These are phyloP conservation scores for Seriola dumerili DNA, from an alignment of 2,113 vertebrate genomes.

Conservation along the genomic window DNA sequence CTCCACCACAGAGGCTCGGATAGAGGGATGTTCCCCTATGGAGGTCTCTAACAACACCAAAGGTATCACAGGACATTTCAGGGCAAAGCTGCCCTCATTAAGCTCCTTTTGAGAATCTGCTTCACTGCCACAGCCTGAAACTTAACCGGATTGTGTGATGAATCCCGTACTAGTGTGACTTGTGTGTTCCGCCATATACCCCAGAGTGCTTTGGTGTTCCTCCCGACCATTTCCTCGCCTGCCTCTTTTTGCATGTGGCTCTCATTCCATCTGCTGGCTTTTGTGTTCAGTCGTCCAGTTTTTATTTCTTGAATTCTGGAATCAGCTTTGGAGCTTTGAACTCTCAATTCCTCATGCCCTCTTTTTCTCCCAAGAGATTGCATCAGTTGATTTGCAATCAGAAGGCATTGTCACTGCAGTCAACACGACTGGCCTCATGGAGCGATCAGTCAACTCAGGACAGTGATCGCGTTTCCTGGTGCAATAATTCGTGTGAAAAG, in stretches of 20 bases:
- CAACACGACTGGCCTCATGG: not conserved
- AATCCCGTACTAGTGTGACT: not conserved
- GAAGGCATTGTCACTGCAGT: constrained; percentile 31
- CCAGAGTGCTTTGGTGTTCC: not conserved
- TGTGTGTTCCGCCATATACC: constrained; percentile 6
- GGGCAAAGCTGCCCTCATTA: constrained; percentile 11
- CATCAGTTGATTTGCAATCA: constrained; percentile 38
- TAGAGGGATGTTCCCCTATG: constrained; percentile 50
- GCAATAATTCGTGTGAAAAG: constrained; percentile 7
- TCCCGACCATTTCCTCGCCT: constrained; percentile 1
- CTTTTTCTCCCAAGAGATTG: constrained; percentile 20
- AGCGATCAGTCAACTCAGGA: not conserved
- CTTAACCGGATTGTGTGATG: constrained; percentile 6
- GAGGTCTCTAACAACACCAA: constrained; percentile 57
- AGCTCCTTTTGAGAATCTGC: constrained; percentile 13
- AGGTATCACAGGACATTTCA: constrained; percentile 65
- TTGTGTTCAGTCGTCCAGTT: constrained; percentile 20
- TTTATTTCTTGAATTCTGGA: constrained; percentile 20
- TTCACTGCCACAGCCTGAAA: constrained; percentile 25
- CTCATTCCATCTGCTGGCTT: constrained; percentile 39
- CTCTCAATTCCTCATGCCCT: constrained; percentile 12
- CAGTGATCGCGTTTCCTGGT: not conserved
- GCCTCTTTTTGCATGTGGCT: constrained; percentile 48
- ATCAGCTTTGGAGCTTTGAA: constrained; percentile 1
- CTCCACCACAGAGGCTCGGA: constrained; percentile 29